phyloP scores from a whole-genome alignment of 2,113 vertebrate species.

The Ancistrus triradiatus region DNA sequence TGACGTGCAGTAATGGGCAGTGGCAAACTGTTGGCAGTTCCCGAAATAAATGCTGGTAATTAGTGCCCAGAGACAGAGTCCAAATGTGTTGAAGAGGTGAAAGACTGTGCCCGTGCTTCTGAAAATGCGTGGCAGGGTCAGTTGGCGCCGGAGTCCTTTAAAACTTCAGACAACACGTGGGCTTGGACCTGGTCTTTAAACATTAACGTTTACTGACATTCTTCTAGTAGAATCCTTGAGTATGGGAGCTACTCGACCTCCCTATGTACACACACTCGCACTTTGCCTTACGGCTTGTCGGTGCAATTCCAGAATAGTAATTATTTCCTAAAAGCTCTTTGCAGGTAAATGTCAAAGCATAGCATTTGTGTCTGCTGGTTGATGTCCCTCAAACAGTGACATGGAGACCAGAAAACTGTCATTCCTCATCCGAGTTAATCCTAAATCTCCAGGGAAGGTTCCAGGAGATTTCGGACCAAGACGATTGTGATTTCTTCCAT shows the following conservation, averaged over 20 bases:
- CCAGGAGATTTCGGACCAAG: too few species aligned
- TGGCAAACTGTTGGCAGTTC: slow-evolving; percentile 23
- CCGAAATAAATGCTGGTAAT: slow-evolving; percentile 14
- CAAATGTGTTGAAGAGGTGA: slow-evolving; percentile 11
- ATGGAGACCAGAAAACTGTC: too few species aligned
- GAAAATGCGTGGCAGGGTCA: neutral
- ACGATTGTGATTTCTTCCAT: too few species aligned
- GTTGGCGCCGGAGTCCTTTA: slow-evolving; percentile 11
- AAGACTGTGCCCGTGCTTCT: neutral
- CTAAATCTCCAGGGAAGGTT: too few species aligned
- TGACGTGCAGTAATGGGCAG: neutral
- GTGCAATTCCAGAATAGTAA: too few species aligned
- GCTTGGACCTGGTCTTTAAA: slow-evolving; percentile 13
- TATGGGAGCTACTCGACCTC: slow-evolving; percentile 11
- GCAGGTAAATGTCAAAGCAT: neutral
- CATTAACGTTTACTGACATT: slow-evolving; percentile 30
- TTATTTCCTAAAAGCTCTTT: too few species aligned
- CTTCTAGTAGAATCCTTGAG: slow-evolving; percentile 36
- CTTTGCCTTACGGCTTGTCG: too few species aligned
- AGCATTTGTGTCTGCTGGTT: too few species aligned
- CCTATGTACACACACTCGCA: neutral
- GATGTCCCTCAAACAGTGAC: too few species aligned
- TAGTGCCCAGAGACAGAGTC: slow-evolving; percentile 6
- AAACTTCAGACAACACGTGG: slow-evolving; percentile 11
- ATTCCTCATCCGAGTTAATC: too few species aligned